phyloP scores from a whole-genome alignment of 1,140 invertebrate genomes.

The Palaemon carinicauda region DNA sequence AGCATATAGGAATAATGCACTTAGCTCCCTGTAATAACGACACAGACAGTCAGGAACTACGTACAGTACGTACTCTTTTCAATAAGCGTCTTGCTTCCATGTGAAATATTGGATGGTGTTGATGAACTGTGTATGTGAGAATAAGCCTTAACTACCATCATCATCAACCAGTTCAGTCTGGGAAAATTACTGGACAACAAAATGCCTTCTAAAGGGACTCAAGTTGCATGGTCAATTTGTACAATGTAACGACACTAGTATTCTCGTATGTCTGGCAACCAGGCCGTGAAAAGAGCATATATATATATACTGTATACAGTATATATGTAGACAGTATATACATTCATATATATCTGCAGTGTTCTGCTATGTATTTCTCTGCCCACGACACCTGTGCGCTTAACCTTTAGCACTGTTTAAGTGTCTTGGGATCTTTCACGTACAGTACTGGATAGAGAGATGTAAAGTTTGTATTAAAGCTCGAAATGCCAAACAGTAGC shows the following conservation, averaged over 20 bases:
- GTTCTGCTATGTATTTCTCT: neutral
- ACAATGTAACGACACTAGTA: neutral
- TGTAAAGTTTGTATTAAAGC: too few relatives aligned
- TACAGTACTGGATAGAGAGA: neutral
- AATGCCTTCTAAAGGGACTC: constrained; percentile 29
- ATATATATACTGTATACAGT: too few relatives aligned
- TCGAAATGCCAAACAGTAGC: too few relatives aligned
- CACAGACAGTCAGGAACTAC: neutral
- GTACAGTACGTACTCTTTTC: neutral
- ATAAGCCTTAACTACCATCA: too few relatives aligned
- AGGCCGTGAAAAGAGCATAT: too few relatives aligned
- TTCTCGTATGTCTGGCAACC: too few relatives aligned
- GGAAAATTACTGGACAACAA: neutral
- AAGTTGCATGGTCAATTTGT: constrained; percentile 26
- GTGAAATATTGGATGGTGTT: too few relatives aligned
- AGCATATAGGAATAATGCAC: neutral
- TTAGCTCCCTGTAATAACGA: neutral
- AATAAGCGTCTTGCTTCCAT: too few relatives aligned
- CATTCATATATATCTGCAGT: too few relatives aligned
- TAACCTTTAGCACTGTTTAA: neutral
- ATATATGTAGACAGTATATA: too few relatives aligned
- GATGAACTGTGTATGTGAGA: too few relatives aligned
- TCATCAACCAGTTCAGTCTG: too few relatives aligned
- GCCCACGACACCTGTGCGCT: neutral
- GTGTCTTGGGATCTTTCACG: neutral